These are phyloP conservation scores for Schizothorax lantsangensis DNA, from an alignment of 2,797 vertebrate species.

Conservation along the genomic window DNA sequence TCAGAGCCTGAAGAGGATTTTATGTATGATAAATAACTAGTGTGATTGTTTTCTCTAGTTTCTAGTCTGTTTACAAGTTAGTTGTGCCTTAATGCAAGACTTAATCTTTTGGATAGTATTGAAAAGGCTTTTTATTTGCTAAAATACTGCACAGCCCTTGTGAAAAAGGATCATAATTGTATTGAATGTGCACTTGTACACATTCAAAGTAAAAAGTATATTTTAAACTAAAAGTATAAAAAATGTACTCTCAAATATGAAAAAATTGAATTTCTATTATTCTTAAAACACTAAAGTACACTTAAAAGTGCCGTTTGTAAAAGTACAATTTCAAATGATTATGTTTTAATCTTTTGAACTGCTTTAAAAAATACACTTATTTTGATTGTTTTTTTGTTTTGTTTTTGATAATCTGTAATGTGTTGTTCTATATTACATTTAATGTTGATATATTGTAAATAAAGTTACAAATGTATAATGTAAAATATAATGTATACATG, in stretches of 20 bases:
- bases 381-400: background rate
- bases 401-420: no score
- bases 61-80: background rate
- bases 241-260: background rate
- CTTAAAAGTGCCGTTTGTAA: background rate
- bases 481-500: background rate
- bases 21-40: background rate
- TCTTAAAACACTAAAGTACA: background rate
- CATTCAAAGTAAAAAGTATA: no score
- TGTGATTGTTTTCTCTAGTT: background rate
- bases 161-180: background rate
- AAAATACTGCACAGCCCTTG: background rate
- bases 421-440: background rate
- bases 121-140: background rate
- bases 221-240: no score
- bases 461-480: background rate
- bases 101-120: background rate
- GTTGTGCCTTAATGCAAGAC: background rate
- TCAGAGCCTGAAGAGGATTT: background rate
- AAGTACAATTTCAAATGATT: background rate
- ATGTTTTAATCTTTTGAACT: background rate
- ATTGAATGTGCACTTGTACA: background rate
- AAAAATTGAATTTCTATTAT: background rate
- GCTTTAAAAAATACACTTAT: background rate
- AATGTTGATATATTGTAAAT: background rate